These are phyloP conservation scores for Onychostruthus taczanowskii DNA, from an alignment of 2,113 vertebrate genomes.

Conservation along the genomic window DNA sequence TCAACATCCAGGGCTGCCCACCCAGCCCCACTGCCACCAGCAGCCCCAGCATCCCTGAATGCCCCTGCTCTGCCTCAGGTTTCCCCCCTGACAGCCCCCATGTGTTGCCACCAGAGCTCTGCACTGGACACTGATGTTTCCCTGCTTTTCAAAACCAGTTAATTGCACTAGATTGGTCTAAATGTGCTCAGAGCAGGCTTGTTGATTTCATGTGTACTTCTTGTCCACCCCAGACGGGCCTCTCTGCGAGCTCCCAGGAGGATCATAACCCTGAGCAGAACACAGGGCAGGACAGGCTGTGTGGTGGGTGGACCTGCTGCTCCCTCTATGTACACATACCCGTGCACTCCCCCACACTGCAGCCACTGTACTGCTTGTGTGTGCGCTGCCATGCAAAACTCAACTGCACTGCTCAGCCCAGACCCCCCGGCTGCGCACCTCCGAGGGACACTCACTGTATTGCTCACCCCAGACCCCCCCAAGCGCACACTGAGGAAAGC, in stretches of 20 bases:
- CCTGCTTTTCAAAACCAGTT: background rate
- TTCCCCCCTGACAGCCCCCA: fast-evolving
- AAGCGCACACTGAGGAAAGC: background rate
- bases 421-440: background rate
- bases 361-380: fast-evolving
- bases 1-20: background rate
- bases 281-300: background rate
- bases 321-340: too few species aligned
- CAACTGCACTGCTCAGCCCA: background rate
- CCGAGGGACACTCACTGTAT: background rate
- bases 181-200: background rate
- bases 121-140: fast-evolving
- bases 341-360: too few species aligned
- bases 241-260: background rate
- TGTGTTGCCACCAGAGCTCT: fast-evolving
- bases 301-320: background rate
- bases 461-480: background rate
- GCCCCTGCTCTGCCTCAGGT: too few species aligned
- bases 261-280: background rate
- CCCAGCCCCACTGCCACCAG: background rate
- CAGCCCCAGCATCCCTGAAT: too few species aligned
- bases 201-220: background rate
- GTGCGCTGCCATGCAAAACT: background rate
- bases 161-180: background rate
- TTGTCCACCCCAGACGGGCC: background rate